These are phyloP conservation scores for Greenwoodochromis staneri DNA, from an alignment of 2,113 vertebrate genomes.

Conservation along the genomic window DNA sequence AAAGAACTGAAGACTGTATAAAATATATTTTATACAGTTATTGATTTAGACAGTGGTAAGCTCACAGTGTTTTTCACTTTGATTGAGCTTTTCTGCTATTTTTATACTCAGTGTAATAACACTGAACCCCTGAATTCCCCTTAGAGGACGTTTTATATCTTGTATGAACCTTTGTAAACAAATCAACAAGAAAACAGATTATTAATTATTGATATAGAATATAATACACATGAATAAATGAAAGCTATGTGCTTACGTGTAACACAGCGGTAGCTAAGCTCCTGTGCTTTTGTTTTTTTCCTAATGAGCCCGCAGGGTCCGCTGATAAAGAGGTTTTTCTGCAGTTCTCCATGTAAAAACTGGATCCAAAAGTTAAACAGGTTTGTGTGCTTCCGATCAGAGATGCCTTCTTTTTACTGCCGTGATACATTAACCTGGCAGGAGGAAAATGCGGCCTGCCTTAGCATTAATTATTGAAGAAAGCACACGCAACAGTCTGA, in stretches of 20 bases:
- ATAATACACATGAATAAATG: background rate
- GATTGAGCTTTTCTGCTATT: background rate
- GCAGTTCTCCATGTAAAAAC: background rate
- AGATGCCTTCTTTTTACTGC: background rate
- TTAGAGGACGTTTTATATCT: background rate
- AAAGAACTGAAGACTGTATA: background rate
- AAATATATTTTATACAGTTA: background rate
- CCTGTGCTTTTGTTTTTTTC: background rate
- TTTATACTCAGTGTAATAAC: background rate
- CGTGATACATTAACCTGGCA: background rate
- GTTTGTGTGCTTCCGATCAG: background rate
- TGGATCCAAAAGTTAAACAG: background rate
- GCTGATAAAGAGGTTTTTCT: background rate
- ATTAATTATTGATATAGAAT: background rate
- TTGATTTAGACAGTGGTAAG: background rate
- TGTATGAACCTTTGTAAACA: background rate
- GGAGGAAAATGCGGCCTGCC: background rate
- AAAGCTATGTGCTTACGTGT: background rate
- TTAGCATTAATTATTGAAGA: background rate
- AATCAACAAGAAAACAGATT: background rate
- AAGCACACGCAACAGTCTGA: background rate
- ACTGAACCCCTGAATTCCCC: background rate
- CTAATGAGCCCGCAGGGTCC: background rate
- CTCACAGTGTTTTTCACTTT: background rate
- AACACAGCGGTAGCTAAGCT: background rate